phyloP scores from a whole-genome alignment of 2,888 invertebrate species.

The Dolomedes plantarius region DNA sequence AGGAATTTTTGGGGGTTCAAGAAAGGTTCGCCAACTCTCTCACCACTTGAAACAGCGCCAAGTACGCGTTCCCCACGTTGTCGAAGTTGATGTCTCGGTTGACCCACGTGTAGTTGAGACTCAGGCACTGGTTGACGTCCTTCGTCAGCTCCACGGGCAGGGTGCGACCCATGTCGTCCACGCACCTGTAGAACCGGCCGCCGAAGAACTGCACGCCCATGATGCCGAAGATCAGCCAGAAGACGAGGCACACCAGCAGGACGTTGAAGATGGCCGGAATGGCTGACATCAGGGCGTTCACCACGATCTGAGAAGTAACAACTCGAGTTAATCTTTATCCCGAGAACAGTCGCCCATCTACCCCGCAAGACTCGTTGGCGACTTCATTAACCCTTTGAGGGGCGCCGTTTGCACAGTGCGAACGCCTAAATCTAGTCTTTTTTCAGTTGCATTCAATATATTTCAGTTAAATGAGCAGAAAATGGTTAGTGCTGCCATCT shows the following conservation, averaged over 20 bases:
- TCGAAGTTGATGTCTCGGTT: conserved; percentile 99
- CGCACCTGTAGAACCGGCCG: conserved; percentile 96
- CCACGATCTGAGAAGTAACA: conserved; percentile 93
- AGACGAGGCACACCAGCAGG: conserved; percentile 98
- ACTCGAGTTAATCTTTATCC: no score
- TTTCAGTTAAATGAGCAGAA: no score
- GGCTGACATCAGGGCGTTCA: conserved; percentile 98
- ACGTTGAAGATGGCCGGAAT: conserved; percentile 99
- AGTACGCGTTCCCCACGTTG: conserved; percentile 96
- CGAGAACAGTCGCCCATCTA: conserved; percentile 14
- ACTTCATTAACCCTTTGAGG: no score
- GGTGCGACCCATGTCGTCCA: conserved; percentile 86
- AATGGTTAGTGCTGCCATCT: no score
- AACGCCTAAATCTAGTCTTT: no score
- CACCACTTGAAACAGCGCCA: conserved; percentile 96
- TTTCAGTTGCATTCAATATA: no score
- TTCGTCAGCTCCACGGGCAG: conserved; percentile 91
- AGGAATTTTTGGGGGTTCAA: no score
- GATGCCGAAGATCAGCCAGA: conserved; percentile 99
- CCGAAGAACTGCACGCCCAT: conserved; percentile 99
- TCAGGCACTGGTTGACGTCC: conserved; percentile 88
- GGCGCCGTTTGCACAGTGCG: no score
- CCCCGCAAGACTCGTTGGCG: background rate
- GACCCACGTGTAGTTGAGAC: conserved; percentile 90
- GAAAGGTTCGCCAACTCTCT: no score